phyloP scores from a whole-genome alignment of 2,888 invertebrate species.

The Melinaea marsaeus region DNA sequence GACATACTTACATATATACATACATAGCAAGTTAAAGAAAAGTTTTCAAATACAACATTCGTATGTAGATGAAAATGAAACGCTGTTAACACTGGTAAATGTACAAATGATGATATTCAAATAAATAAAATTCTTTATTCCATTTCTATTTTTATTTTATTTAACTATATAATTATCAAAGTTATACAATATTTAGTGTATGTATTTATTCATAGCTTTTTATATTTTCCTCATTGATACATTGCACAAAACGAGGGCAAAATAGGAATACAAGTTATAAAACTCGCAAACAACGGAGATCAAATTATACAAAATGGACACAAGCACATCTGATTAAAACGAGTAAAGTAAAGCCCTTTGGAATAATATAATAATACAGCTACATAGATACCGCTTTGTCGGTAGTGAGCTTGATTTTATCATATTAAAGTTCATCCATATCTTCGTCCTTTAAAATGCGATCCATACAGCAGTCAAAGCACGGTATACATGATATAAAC shows the following conservation, averaged over 20 bases:
- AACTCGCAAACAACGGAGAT: constrained; percentile 37
- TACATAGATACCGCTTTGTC: not conserved
- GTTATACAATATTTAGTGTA: not conserved
- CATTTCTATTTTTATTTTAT: not conserved
- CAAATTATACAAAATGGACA: constrained; percentile 30
- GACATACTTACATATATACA: too few species aligned
- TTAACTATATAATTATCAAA: not conserved
- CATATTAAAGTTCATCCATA: constrained; percentile 10
- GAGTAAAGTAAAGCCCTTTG: constrained; percentile 4
- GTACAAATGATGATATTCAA: too few species aligned
- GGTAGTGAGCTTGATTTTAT: not conserved
- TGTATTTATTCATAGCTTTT: not conserved
- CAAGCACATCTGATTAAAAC: constrained; percentile 30
- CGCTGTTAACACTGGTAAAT: too few species aligned
- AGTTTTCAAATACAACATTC: too few species aligned
- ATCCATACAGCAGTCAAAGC: constrained; percentile 46
- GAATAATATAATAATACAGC: not conserved
- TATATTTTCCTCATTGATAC: constrained; percentile 28
- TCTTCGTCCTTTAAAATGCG: constrained; percentile 41
- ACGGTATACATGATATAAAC: constrained; percentile 48
- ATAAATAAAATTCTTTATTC: too few species aligned
- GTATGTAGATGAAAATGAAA: too few species aligned
- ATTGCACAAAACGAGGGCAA: constrained; percentile 38
- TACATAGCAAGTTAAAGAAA: too few species aligned
- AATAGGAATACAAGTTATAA: constrained; percentile 42